Conservation (phyloP, 2,113 vertebrate genomes). For the Tachysurus vachellii region DNA sequence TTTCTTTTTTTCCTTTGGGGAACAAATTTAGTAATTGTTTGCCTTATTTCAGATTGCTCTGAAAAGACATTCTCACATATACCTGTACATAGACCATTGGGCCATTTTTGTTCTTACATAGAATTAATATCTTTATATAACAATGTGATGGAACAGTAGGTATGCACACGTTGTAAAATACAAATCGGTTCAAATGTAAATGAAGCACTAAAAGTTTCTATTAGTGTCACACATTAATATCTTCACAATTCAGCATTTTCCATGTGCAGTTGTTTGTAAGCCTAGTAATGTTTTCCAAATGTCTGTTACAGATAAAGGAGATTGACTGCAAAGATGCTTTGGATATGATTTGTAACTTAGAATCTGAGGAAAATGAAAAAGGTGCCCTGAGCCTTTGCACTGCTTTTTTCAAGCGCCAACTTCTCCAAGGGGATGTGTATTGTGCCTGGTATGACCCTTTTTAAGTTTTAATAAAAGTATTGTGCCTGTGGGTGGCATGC, state of each 20-base stretch:
- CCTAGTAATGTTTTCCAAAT: constrained; percentile 31
- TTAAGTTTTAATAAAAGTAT: constrained; percentile 5
- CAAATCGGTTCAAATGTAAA: not conserved
- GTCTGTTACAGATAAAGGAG: constrained; percentile 81
- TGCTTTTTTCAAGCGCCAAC: constrained; percentile 93
- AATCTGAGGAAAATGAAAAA: constrained; percentile 97
- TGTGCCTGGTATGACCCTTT: constrained; percentile 89
- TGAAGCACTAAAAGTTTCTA: not conserved
- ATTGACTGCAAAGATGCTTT: constrained; percentile 98
- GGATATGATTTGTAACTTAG: constrained; percentile 99
- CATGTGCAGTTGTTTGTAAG: not conserved
- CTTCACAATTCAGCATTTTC: not conserved
- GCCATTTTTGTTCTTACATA: not conserved
- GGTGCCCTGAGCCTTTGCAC: constrained; percentile 92
- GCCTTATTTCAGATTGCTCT: not conserved
- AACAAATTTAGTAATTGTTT: not conserved
- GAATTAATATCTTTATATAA: not conserved
- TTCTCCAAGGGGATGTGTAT: constrained; percentile 96
- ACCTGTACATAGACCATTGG: not conserved
- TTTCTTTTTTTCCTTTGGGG: not conserved
- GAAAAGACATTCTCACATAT: not conserved
- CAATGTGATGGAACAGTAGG: not conserved
- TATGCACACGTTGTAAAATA: not conserved
- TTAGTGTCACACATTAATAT: not conserved
- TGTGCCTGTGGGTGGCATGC: not conserved